These are phyloP conservation scores for Cryptocephalus primarius DNA, from an alignment of 2,888 invertebrate genomes.

Conservation along the genomic window DNA sequence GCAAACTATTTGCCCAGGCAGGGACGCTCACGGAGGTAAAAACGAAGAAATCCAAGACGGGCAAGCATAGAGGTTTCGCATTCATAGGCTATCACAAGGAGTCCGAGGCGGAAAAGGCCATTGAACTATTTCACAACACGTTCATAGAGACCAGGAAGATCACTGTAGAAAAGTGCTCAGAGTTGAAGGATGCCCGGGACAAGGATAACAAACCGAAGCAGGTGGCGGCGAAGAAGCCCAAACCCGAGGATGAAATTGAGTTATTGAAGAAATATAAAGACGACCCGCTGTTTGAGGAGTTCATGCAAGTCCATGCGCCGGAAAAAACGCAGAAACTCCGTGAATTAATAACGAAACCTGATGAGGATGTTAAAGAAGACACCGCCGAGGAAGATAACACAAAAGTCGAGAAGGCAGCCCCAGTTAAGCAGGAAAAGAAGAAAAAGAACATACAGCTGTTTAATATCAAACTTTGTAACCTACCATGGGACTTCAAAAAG, in stretches of 20 bases:
- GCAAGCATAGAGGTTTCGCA: conserved; percentile 85
- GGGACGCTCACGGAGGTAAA: conserved; percentile 89
- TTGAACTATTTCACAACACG: conserved; percentile 69
- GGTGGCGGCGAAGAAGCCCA: not conserved
- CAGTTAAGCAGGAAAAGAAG: conserved; percentile 23
- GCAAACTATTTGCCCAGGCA: conserved; percentile 63
- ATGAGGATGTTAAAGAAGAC: conserved; percentile 9
- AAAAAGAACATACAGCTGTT: conserved; percentile 5
- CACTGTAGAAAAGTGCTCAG: conserved; percentile 56
- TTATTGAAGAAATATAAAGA: conserved; percentile 53
- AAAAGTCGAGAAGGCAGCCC: too few species aligned
- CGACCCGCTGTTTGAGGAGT: conserved; percentile 84
- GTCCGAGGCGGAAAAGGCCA: conserved; percentile 67
- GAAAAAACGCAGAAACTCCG: conserved; percentile 27
- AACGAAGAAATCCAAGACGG: conserved; percentile 83
- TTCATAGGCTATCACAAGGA: conserved; percentile 84
- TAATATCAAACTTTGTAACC: conserved; percentile 48
- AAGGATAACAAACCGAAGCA: not conserved
- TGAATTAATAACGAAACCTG: conserved; percentile 16
- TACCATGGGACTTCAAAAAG: conserved; percentile 71
- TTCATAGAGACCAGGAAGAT: conserved; percentile 78
- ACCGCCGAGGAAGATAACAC: too few species aligned
- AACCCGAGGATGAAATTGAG: too few species aligned
- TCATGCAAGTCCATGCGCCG: conserved; percentile 71
- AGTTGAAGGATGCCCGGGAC: not conserved